Conservation (phyloP, 2,888 invertebrate species). For the Venusia cambrica region DNA sequence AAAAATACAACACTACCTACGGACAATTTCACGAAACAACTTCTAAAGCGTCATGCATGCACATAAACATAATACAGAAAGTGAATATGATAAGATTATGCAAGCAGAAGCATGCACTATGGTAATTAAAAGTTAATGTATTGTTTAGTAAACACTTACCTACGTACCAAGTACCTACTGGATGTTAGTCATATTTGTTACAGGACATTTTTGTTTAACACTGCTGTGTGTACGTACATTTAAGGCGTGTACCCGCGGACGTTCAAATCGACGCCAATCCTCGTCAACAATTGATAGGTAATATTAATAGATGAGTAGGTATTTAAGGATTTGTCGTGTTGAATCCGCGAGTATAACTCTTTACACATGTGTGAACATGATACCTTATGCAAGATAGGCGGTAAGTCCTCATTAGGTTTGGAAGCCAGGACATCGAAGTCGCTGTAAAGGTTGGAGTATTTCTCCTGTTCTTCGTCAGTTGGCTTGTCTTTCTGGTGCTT, state of each 20-base stretch:
- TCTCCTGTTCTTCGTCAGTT: slow-evolving; percentile 45
- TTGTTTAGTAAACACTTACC: too few species aligned
- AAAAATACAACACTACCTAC: not conserved
- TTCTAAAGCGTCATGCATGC: slow-evolving; percentile 21
- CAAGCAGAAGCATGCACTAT: slow-evolving; percentile 21
- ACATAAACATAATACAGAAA: slow-evolving; percentile 16
- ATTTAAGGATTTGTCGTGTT: too few species aligned
- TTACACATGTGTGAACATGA: too few species aligned
- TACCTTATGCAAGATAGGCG: slow-evolving; percentile 68
- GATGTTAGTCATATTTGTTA: slow-evolving; percentile 31
- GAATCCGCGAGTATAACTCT: too few species aligned
- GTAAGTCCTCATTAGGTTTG: slow-evolving; percentile 65
- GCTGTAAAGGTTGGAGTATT: slow-evolving; percentile 70
- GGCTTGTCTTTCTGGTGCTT: slow-evolving; percentile 53
- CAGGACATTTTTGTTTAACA: slow-evolving; percentile 31
- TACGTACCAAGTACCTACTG: slow-evolving; percentile 25
- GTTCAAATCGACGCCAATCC: too few species aligned
- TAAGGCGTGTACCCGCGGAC: slow-evolving; percentile 2
- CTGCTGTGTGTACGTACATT: slow-evolving; percentile 18
- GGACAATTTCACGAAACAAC: slow-evolving; percentile 10
- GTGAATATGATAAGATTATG: slow-evolving; percentile 25
- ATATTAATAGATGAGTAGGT: too few species aligned
- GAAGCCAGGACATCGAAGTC: slow-evolving; percentile 70
- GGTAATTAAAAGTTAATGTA: slow-evolving; percentile 31
- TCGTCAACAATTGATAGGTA: too few species aligned